Evolutionary conservation across 2,797 vertebrate genomes (phyloP), one percentile per base, ranked within the genome.

Genomic region (Merluccius polli): DNA sequence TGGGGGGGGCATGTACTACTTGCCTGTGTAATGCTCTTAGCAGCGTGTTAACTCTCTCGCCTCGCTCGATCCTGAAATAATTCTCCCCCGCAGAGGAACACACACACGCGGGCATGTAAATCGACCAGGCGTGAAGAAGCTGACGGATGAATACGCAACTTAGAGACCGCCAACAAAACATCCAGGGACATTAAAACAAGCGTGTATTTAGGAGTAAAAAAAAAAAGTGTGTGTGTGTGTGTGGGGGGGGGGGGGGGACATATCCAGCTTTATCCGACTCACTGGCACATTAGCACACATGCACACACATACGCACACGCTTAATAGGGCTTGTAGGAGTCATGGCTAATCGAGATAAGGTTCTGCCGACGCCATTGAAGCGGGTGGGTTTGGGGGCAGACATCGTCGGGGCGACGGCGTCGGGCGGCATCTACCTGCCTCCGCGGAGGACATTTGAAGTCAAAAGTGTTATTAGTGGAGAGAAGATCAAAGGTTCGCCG

Each of bases 371-470:
- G 8, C 67, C 67, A 18, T 32, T 2, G 29, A 31, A 1, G 67
- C 24, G 33, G 36, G 24, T 8, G 35, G 33, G 24, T 71, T 38
- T 13, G 3, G n/a, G 24, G 5, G 72, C 24, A 0, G 75, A 82
- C 84, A 77, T 79, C 30, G 72, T 79, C 63, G 16, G 41, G 4
- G 70, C 13, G 41, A 73, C 80, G 83, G 83, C 87, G 84, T 41
- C 81, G 78, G 77, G 80, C 81, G 75, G 84, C 59, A 27, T 80
- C 84, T 82, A 89, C 85, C 91, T 90, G 89, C 81, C 84, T 85
- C 76, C 44, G 79, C 84, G 78, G 89, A 88, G 82, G 83, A 83
- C 85, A 90, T 92, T 89, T 92, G 85, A 92, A 91, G 89, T 85
- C 75, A 69, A 29, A n/a, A 80, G 72, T 67, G 76, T 87, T 86